phyloP scores from a whole-genome alignment of 1,140 invertebrate species.

The Sitophilus oryzae region DNA sequence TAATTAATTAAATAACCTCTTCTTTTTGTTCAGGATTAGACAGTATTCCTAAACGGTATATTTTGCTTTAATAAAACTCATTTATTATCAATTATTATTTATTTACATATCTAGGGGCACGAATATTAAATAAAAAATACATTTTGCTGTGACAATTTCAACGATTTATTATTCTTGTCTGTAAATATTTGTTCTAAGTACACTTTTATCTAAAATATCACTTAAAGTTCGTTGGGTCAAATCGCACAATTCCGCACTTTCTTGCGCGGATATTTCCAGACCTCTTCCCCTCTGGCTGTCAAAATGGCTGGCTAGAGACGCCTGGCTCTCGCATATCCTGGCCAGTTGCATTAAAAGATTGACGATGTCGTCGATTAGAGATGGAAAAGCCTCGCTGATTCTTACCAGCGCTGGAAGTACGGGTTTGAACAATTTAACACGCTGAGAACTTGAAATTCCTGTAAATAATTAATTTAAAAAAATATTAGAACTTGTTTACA shows the following conservation, averaged over 20 bases:
- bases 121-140: too few relatives aligned
- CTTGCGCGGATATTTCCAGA: constrained; percentile 49
- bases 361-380: constrained; percentile 82
- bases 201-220: constrained; percentile 53
- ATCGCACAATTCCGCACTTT: constrained; percentile 53
- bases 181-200: constrained; percentile 54
- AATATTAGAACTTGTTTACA: too few relatives aligned
- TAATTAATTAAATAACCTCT: too few relatives aligned
- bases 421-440: constrained; percentile 74
- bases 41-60: too few relatives aligned
- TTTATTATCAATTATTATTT: too few relatives aligned
- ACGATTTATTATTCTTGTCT: constrained; percentile 29
- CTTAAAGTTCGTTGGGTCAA: constrained; percentile 59
- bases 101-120: too few relatives aligned
- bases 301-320: constrained; percentile 62
- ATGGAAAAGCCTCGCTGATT: constrained; percentile 88
- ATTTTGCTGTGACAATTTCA: too few relatives aligned
- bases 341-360: constrained; percentile 80
- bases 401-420: constrained; percentile 77
- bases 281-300: constrained; percentile 49
- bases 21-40: too few relatives aligned
- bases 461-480: too few relatives aligned
- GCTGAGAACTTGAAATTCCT: constrained; percentile 73
- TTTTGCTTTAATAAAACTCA: too few relatives aligned
- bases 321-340: constrained; percentile 77